Percentiles rank a stretch among this genome's conserved stretches.
These are phyloP conservation scores for Eledone cirrhosa DNA, from an alignment of 2,888 invertebrate genomes.

Conservation along the genomic window DNA sequence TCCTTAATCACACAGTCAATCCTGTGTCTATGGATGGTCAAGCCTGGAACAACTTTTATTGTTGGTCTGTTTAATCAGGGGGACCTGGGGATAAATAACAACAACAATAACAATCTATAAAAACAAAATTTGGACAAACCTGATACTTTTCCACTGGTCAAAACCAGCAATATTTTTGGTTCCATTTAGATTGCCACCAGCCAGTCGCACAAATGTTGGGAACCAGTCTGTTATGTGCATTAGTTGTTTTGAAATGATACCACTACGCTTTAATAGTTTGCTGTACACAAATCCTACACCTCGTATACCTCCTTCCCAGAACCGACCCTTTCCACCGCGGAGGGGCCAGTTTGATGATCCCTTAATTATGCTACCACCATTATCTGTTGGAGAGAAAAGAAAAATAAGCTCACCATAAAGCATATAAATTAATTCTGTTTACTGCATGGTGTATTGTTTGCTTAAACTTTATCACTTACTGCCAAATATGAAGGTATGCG, in stretches of 20 bases:
- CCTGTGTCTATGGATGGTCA: no score
- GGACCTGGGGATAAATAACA: no score
- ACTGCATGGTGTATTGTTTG: no score
- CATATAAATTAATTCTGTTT: no score
- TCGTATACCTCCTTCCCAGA: slow-evolving; percentile 54
- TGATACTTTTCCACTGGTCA: slow-evolving; percentile 48
- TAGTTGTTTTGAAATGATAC: slow-evolving; percentile 37
- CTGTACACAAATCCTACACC: slow-evolving; percentile 49
- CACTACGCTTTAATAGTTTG: slow-evolving; percentile 14
- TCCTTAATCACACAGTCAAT: no score
- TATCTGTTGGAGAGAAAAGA: slow-evolving; percentile 64
- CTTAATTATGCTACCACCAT: slow-evolving; percentile 47
- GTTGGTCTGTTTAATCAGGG: no score
- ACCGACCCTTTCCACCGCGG: slow-evolving; percentile 48
- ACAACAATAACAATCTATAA: no score
- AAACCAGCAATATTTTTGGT: slow-evolving; percentile 48
- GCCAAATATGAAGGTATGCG: no score
- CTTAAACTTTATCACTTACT: no score
- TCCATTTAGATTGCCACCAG: slow-evolving; percentile 44
- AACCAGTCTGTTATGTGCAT: slow-evolving; percentile 56
- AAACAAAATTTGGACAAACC: slow-evolving; percentile 34
- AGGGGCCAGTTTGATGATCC: slow-evolving; percentile 56
- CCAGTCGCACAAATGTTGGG: slow-evolving; percentile 49
- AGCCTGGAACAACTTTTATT: no score
- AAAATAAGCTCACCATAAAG: no score